Evolutionary conservation across 1,140 invertebrate species (phyloP).

Genomic region (Drosophila lacteicornis): DNA sequence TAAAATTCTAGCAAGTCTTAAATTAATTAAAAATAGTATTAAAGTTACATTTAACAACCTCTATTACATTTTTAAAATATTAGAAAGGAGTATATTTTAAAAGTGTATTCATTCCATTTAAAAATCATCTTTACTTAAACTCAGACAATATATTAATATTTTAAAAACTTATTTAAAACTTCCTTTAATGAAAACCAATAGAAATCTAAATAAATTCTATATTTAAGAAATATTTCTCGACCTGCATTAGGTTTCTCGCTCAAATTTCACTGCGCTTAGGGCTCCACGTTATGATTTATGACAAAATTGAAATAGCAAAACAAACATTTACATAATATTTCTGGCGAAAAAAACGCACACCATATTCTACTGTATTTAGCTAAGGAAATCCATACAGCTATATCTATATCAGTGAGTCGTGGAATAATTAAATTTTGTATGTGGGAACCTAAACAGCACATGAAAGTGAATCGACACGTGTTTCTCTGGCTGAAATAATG

Average conservation of each 20-base stretch:
- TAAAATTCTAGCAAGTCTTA: no score
- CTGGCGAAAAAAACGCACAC: constrained; percentile 24
- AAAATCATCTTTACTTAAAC: no score
- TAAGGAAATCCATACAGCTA: constrained; percentile 9
- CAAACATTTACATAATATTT: constrained; percentile 58
- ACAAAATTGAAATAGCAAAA: constrained; percentile 41
- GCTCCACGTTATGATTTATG: constrained; percentile 55
- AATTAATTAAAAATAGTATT: not conserved
- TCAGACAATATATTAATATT: no score
- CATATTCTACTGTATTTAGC: constrained; percentile 29
- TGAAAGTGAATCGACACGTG: constrained; percentile 63
- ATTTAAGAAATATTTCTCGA: not conserved
- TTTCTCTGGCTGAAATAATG: constrained; percentile 40
- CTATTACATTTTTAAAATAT: no score
- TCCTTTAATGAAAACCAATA: no score
- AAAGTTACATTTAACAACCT: no score
- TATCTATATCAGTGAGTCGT: constrained; percentile 28
- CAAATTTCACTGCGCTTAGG: constrained; percentile 50
- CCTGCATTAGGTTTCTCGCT: constrained; percentile 20
- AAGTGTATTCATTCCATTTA: no score
- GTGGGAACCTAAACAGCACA: constrained; percentile 53
- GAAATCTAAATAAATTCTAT: no score
- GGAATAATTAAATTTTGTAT: constrained; percentile 49
- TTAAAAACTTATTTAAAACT: no score
- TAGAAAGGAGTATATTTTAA: no score